Conservation (phyloP, 1,140 invertebrate species). For the Chrysopa pallens region DNA sequence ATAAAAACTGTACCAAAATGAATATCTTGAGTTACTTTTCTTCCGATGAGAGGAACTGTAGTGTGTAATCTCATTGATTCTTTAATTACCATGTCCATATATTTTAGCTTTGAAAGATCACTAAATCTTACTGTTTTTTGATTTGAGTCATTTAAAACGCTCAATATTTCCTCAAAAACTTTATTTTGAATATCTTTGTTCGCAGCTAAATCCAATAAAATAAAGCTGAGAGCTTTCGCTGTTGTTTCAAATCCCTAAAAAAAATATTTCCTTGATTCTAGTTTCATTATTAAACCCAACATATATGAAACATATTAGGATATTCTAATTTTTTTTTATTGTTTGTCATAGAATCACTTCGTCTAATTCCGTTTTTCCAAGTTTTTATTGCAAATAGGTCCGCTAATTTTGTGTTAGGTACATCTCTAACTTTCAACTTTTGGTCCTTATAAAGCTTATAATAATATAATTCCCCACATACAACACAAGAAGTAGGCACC, state of each 20-base stretch:
- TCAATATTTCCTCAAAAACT: conserved; percentile 42
- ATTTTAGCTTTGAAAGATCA: conserved; percentile 47
- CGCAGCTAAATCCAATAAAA: conserved; percentile 32
- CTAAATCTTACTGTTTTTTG: conserved; percentile 30
- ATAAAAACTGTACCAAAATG: conserved; percentile 19
- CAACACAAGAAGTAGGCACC: too few relatives aligned
- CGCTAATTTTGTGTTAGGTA: too few relatives aligned
- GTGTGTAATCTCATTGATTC: conserved; percentile 48
- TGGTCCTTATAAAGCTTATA: too few relatives aligned
- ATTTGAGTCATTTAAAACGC: conserved; percentile 31
- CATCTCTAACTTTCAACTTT: too few relatives aligned
- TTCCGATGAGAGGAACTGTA: conserved; percentile 49
- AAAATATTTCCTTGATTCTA: too few relatives aligned
- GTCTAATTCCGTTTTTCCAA: too few relatives aligned
- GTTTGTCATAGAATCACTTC: too few relatives aligned
- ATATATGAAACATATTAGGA: too few relatives aligned
- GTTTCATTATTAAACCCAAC: too few relatives aligned
- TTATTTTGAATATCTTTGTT: conserved; percentile 35
- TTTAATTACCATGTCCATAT: conserved; percentile 55
- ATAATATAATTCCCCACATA: too few relatives aligned
- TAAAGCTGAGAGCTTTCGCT: conserved; percentile 32
- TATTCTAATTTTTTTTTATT: too few relatives aligned
- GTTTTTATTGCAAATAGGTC: too few relatives aligned
- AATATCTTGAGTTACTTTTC: conserved; percentile 36
- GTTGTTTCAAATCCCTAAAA: conserved; percentile 51